Evolutionary conservation across 1,140 invertebrate species (phyloP).

Genomic region (Hypsibius dujardini): DNA sequence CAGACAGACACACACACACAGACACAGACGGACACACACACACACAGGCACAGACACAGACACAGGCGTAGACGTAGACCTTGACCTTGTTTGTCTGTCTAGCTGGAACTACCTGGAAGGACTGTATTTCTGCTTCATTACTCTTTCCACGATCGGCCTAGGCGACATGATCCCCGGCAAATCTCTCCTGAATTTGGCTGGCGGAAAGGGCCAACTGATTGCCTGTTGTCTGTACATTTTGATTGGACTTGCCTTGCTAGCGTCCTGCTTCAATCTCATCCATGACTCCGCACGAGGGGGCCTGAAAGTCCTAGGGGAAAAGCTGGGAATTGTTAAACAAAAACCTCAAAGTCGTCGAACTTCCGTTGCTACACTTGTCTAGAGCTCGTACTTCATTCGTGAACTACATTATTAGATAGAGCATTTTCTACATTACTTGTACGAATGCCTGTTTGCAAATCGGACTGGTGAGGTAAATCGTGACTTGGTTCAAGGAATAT

Average conservation of each 20-base stretch:
- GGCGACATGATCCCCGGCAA: conserved; percentile 67
- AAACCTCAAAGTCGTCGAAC: conserved; percentile 7
- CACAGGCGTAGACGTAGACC: too few relatives aligned
- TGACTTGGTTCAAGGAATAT: too few relatives aligned
- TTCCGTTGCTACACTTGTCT: too few relatives aligned
- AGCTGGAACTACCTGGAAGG: conserved; percentile 20
- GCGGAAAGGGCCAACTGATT: conserved; percentile 50
- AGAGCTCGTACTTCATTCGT: too few relatives aligned
- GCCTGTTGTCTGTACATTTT: conserved; percentile 67
- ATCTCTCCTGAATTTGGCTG: conserved; percentile 39
- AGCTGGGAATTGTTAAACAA: conserved; percentile 6
- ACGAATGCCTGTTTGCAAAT: too few relatives aligned
- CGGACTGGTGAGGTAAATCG: too few relatives aligned
- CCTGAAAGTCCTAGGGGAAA: neutral
- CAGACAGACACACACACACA: too few relatives aligned
- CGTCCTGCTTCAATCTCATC: conserved; percentile 77
- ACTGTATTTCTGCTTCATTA: conserved; percentile 28
- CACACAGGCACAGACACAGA: too few relatives aligned
- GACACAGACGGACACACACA: too few relatives aligned
- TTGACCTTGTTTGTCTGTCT: too few relatives aligned
- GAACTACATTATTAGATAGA: too few relatives aligned
- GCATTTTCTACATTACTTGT: too few relatives aligned
- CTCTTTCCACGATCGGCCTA: conserved; percentile 37
- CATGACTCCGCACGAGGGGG: conserved; percentile 42
- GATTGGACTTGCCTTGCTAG: conserved; percentile 66